Base-by-base conservation (phyloP, 2,797 vertebrate genomes). In the Lerista edwardsae region DNA sequence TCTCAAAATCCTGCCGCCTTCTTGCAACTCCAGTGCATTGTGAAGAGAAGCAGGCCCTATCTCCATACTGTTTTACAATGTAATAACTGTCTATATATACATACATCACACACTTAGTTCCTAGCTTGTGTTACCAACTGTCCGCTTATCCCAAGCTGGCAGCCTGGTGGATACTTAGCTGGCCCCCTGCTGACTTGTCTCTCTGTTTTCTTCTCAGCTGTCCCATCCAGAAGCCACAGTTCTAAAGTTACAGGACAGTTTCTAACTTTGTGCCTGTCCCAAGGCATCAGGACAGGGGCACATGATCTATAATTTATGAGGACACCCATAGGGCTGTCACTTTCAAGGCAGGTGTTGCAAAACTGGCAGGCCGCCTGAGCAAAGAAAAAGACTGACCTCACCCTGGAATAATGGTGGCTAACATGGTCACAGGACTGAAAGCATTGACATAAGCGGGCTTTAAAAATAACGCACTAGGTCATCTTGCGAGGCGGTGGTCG, bases 271-370 rank as follows among this genome's bases (percentile, higher is more conserved):
- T 96, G 96, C 95, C 87, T 95, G 95, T 96, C 96, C 95, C 95
- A 96, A 95, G 93, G 95, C 95, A 94, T 93, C 95, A 94, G 96
- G 96, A 96, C 91, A 96, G 94, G 94, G 93, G 97, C 98, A 98
- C 98, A 98, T 98, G 98, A 98, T 97, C 91, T 93, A 88, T 98
- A 98, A 98, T 98, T 99, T 98, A 99, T 97, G 97, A 97, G 96
- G 97, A 97, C 96, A 95, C 96, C 97, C 97, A 97, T 96, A 96
- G 97, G 98, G 98, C 98, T 98, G 98, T 99, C 98, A 98, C 96
- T 97, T 97, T 96, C 93, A 95, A 95, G 97, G 98, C 98, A 99
- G 98, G 98, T 98, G 98, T 96, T 91, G 93, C 96, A 96, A 97
- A 97, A 96, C 95, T 97, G 97, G 97, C 96, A 92, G 94, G 89